Evolutionary conservation across 2,797 vertebrate genomes (phyloP), one percentile per base, ranked within the genome.

Genomic region (Oryzias sinensis): DNA sequence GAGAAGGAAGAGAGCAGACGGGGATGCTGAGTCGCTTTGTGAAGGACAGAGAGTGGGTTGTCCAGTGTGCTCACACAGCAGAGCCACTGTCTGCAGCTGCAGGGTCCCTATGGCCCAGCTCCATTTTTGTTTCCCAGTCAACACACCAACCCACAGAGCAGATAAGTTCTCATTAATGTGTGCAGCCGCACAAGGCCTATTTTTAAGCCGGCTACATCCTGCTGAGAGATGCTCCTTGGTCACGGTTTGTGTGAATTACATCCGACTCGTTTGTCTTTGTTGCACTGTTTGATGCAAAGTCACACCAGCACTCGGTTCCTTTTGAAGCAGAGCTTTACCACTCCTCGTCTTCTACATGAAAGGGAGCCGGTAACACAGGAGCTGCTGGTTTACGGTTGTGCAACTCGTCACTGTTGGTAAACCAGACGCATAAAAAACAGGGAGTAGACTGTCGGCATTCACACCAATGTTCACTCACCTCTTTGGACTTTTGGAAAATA

Each of bases 1-100:
- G 73, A 55, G 56, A 59, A 58, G 61, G 63, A 66, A 68, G 49
- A 55, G 65, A 49, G 70, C 59, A 65, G 71, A 73, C 79, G 64
- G 45, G 60, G 53, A 43, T 55, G 49, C 53, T 72, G 53, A 60
- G 60, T 60, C 29, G 40, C 65, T 60, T 65, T 49, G 65, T 48
- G 53, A 57, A 29, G 65, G 64, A 89, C 74, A 88, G 84, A 84
- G 76, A 69, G 71, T n/a, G 68, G 68, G 76, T 87, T 88, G 86
- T 89, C 75, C 59, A 47, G 56, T 42, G 47, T 74, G 65, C 44
- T 69, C 68, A 74, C 69, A 88, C 84, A 88, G 85, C 71, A 54
- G 64, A 67, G 80, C 56, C 76, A 63, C 74, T 88, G 82, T 89
- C 72, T 74, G 84, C 88, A 87, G 85, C 88, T 89, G 88, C 80